Evolutionary conservation across 2,797 vertebrate species (phyloP).

Genomic region (Hoplostethus mediterraneus): DNA sequence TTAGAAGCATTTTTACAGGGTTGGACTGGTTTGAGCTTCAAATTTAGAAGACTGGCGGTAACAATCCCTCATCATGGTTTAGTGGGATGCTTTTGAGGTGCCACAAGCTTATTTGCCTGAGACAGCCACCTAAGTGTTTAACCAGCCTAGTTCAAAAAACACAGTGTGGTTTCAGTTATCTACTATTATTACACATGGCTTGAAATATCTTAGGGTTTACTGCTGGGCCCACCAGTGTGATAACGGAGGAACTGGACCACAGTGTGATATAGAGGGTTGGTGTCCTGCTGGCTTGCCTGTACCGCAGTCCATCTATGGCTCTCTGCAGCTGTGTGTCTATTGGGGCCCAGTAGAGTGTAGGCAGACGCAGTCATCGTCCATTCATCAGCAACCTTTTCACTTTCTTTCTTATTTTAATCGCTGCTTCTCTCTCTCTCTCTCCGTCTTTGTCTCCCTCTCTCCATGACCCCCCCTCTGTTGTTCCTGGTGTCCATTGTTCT

Average conservation of each 20-base stretch:
- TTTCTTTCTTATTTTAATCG: constrained; percentile 47
- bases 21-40: not conserved
- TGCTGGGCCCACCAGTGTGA: no score
- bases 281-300: constrained; percentile 28
- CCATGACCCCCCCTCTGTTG: constrained; percentile 30
- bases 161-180: not conserved
- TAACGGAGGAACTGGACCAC: no score
- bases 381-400: constrained; percentile 21
- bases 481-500: constrained; percentile 51
- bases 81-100: not conserved
- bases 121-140: not conserved
- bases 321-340: constrained; percentile 9
- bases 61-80: not conserved
- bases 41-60: not conserved
- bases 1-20: not conserved
- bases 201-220: constrained; percentile 18
- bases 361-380: constrained; percentile 17
- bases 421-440: constrained; percentile 2
- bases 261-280: not conserved
- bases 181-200: constrained; percentile 22
- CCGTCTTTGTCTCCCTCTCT: constrained; percentile 19
- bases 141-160: not conserved
- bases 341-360: constrained; percentile 24
- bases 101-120: no score
- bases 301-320: no score